Evolutionary conservation across 2,888 invertebrate species (phyloP).

Genomic region (Chesias legatella): DNA sequence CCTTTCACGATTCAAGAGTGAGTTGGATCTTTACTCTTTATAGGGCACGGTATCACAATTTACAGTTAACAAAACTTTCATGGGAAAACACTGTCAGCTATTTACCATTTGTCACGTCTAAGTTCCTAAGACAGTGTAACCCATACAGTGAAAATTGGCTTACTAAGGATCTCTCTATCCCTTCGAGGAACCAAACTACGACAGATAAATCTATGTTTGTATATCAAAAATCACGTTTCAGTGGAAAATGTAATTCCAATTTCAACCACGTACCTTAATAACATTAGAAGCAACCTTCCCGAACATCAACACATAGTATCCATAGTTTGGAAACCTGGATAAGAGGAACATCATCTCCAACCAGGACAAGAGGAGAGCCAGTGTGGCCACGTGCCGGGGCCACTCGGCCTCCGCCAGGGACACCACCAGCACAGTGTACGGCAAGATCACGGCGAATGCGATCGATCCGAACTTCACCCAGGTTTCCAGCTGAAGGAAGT

Average conservation of each 20-base stretch:
- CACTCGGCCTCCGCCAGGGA: slow-evolving; percentile 47
- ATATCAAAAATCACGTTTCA: too few relatives aligned
- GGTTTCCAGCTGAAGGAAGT: slow-evolving; percentile 76
- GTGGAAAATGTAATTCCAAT: not conserved
- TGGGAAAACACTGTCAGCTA: too few relatives aligned
- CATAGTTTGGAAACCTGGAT: slow-evolving; percentile 79
- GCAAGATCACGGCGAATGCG: slow-evolving; percentile 62
- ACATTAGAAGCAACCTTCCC: slow-evolving; percentile 80
- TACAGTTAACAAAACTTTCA: too few relatives aligned
- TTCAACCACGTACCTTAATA: slow-evolving; percentile 59
- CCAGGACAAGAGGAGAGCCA: slow-evolving; percentile 78
- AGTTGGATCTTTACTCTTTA: too few relatives aligned
- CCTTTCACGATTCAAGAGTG: too few relatives aligned
- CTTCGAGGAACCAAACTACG: too few relatives aligned
- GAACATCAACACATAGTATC: slow-evolving; percentile 82
- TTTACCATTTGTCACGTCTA: too few relatives aligned
- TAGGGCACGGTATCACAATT: too few relatives aligned
- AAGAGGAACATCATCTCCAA: slow-evolving; percentile 79
- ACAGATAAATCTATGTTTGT: too few relatives aligned
- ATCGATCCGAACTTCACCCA: slow-evolving; percentile 78
- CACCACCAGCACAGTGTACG: slow-evolving; percentile 49
- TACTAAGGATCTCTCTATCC: too few relatives aligned
- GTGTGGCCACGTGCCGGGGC: slow-evolving; percentile 73
- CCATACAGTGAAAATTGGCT: too few relatives aligned
- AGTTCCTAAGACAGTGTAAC: too few relatives aligned